These are phyloP conservation scores for fruit fly (Drosophila melanogaster) DNA, from an alignment of 1,140 invertebrate species.

Conservation along the genomic window Release_6_plus_ISO1_MT NT_033777.3:23642001-23642500, in stretches of 20 bases:
- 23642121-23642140: slow-evolving; percentile 74
- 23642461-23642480: slow-evolving; percentile 5
- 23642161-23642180: slow-evolving; percentile 82
- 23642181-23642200: slow-evolving; percentile 67
- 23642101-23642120: slow-evolving; percentile 77
- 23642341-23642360: slow-evolving; percentile 64
- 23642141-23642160: slow-evolving; percentile 63
- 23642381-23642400: slow-evolving; percentile 59
- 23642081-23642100: slow-evolving; percentile 42
- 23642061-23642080: slow-evolving; percentile 5
- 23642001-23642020: slow-evolving; percentile 36
- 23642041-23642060: slow-evolving; percentile 59
- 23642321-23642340: slow-evolving; percentile 17
- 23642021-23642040: slow-evolving; percentile 76
- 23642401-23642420: slow-evolving; percentile 50
- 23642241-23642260: not conserved
- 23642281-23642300: slow-evolving; percentile 47
- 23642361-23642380: slow-evolving; percentile 26
- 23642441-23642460: slow-evolving; percentile 32
- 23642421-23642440: slow-evolving; percentile 62
- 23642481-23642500: slow-evolving; percentile 23
- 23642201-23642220: too few species aligned
- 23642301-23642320: slow-evolving; percentile 12
- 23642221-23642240: too few species aligned
- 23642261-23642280: not conserved